Base-by-base conservation (phyloP, 2,797 vertebrate species). In the Coregonus ussuriensis region DNA sequence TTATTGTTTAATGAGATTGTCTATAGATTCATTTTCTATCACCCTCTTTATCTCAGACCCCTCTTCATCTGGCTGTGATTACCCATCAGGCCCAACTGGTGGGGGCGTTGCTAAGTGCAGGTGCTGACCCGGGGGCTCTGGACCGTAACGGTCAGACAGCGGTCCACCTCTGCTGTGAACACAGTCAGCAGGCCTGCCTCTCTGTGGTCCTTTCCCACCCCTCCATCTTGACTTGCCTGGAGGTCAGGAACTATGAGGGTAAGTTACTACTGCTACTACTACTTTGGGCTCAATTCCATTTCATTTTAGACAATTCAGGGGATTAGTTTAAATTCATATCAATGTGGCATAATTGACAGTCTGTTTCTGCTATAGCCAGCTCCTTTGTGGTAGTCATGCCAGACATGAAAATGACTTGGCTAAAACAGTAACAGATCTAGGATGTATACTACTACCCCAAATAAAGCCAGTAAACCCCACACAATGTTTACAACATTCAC, bases 31-130 rank as follows among this genome's bases (percentile, higher is more conserved):
- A 56, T 72, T 53, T 56, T 35, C 14, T 71, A 6, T 51, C 41
- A 67, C 78, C 16, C n/a, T 77, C 51, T 78, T 33, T 25, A 25
- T 11, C 11, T 25, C 83, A 98, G 97, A 97, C 96, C 0, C 96
- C 96, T 0, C 92, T 98, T 47, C 97, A 98, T 87, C 86, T 97
- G 88, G 96, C 96, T 0, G 95, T 97, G 78, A 97, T 97, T 86
- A 97, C 95, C 31, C 89, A 92, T 56, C 93, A 97, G 82, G 82
- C 88, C 0, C 56, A 74, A 0, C 83, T 97, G 76, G 95, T 97
- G 81, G 79, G 88, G 7, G 78, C 87, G 37, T 83, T 98, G 77
- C 72, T 97, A 80, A 79, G 77, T 0, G 92, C 91, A 0, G 94
- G 95, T 0, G 94, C 96, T 0, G 96, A 95, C 71, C 95, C 96